Base-by-base conservation (phyloP, 1,140 invertebrate genomes). In the Hydropsyche tenuis region DNA sequence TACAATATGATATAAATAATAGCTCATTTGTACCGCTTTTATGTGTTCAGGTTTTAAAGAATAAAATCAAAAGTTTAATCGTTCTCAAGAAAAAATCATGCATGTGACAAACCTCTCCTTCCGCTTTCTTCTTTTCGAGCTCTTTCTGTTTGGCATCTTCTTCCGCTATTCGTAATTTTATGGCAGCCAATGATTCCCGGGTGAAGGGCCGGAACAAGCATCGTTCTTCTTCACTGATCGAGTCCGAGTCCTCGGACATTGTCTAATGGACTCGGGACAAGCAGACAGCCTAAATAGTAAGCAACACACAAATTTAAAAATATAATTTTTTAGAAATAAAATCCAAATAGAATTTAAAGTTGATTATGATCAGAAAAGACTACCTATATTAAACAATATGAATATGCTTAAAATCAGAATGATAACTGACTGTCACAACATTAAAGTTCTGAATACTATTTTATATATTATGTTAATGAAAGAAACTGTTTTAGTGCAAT, bases 181-280 rank as follows among this genome's bases (percentile, higher is more conserved):
- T 96, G 85, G 90, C 91, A 85, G 93, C 91, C 86, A 97, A 89
- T 86, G 96, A 97, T 88, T 98, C 96, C 87, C 95, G 90, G 84
- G 96, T 98, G 89, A 98, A 98, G 88, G 95, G 95, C 91, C 93
- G 93, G 93, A 98, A 98, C 90, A 94, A 90, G 88, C 92, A 92
- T 88, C 90, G 91, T 91, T 94, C 93, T 92, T 95, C 93, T 91
- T 93, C 92, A 90, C 92, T 92, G 89, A 92, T 88, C 87, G 91
- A 93, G 89, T 92, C 90, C 89, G 90, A 94, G 90, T 90, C 90
- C 89, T 93, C 92, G 90, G 92, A 94, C 93, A 94, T 94, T 88
- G 87, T 88, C 87, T 88, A 88, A 84, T 81, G 83, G 84, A 85
- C 84, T 84, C 85, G 83, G 83, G 81, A 82, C 82, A 82, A 86